Evolutionary conservation across 1,140 invertebrate genomes (phyloP), one percentile per base, ranked within the genome.

Genomic region (Meloidogyne floridensis): DNA sequence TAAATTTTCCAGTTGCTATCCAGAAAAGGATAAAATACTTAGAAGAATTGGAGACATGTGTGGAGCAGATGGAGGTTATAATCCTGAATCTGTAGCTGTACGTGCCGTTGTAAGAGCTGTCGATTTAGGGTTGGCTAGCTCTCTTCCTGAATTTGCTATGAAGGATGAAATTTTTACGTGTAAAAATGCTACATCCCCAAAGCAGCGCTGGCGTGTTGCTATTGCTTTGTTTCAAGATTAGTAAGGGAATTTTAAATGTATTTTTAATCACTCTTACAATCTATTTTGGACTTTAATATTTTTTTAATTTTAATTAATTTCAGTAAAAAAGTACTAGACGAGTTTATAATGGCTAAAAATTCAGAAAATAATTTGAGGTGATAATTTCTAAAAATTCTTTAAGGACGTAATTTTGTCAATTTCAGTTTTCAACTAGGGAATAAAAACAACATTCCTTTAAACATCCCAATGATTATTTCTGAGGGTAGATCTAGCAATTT

Each of bases 141-240:
- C 53, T 7, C n/a, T 77, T 42, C 75, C 75, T 11, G 15, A 77
- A 5, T 53, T n/a, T n/a, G 75, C 75, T 43, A 42, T 77, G 32
- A 3, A 7, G 18, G 20, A 43, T 3, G 75, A 77, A n/a, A 13
- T 77, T 42, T 56, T 54, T 69, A 77, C 43, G 1, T 75, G 20
- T 59, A 15, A 8, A 32, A 69, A 8, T 32, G 53, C 20, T 3
- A 53, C 56, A 56, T 65, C 59, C 0, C n/a, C n/a, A 65, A 65
- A 65, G 7, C 32, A 69, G 51, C 15, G 43, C 13, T 77, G 47
- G 47, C 53, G 69, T 15, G 53, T 77, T 32, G 15, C 53, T 15
- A 77, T 77, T 69, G 75, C 75, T 42, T 43, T 77, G 15, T 56
- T 77, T 43, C 75, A 77, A 56, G 6, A 54, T 20, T 20, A 75